A percentile compares a stretch with the other conserved stretches of the same genome.
These are phyloP conservation scores for Acanthosepion esculentum DNA, from an alignment of 2,888 invertebrate species.

Conservation along the genomic window DNA sequence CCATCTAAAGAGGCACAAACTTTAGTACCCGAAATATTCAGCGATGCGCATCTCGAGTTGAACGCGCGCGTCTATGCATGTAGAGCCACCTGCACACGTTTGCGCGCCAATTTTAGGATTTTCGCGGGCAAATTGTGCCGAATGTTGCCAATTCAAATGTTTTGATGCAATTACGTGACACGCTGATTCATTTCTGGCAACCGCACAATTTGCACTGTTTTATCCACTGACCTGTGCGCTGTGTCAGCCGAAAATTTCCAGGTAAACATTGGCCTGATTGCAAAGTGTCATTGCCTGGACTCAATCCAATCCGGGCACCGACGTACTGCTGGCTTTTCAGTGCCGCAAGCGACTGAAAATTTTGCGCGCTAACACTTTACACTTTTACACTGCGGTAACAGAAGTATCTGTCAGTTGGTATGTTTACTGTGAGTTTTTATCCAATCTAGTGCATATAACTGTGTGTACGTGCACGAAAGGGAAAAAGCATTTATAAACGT, in stretches of 20 bases:
- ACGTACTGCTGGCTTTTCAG: background rate
- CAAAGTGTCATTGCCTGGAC: slow-evolving; percentile 17
- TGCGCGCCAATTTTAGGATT: slow-evolving; percentile 17
- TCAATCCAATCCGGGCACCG: background rate
- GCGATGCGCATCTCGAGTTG: background rate
- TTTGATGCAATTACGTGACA: background rate
- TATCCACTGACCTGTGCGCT: background rate
- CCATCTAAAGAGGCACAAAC: no score
- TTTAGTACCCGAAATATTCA: no score
- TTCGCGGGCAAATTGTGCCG: background rate
- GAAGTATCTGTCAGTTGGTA: background rate
- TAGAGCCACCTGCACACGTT: background rate
- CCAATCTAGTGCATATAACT: no score
- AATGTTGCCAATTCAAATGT: slow-evolving; percentile 9
- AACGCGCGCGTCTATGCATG: background rate
- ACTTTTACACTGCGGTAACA: background rate
- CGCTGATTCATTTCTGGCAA: slow-evolving; percentile 8
- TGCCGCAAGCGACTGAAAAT: background rate
- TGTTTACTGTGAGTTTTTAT: background rate
- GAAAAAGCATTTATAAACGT: no score
- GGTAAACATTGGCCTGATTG: slow-evolving; percentile 33
- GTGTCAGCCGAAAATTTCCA: slow-evolving; percentile 4
- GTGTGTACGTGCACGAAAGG: no score
- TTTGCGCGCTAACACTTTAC: background rate
- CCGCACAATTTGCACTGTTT: background rate